Evolutionary conservation across 2,113 vertebrate species (phyloP).

Genomic region (Piliocolobus tephrosceles): DNA sequence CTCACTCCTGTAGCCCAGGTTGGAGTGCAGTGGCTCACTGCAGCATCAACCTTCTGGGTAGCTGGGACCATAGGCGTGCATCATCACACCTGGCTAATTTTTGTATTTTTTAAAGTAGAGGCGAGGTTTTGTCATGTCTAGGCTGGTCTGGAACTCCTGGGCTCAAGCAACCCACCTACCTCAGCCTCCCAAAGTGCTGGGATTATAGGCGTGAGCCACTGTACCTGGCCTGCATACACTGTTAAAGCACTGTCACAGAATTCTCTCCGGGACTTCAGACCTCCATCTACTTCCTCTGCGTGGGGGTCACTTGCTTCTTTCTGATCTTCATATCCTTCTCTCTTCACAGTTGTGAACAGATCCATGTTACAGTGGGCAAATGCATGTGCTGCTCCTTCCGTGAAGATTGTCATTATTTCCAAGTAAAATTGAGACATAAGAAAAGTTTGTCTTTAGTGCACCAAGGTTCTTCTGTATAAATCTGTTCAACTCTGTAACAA

Average conservation of each 20-base stretch:
- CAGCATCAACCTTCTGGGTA: no score
- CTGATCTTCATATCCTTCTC: slow-evolving; percentile 61
- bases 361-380: neutral
- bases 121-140: no score
- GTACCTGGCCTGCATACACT: slow-evolving; percentile 74
- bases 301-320: slow-evolving; percentile 93
- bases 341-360: neutral
- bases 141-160: no score
- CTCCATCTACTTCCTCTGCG: slow-evolving; percentile 87
- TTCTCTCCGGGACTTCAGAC: slow-evolving; percentile 90
- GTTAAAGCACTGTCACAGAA: slow-evolving; percentile 90
- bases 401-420: neutral
- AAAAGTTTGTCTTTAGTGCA: slow-evolving; percentile 10
- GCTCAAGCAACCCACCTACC: no score
- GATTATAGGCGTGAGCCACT: no score
- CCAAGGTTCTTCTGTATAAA: neutral
- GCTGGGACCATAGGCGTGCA: no score
- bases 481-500: neutral
- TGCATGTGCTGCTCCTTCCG: neutral
- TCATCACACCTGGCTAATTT: no score
- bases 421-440: slow-evolving; percentile 15
- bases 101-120: no score
- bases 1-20: no score
- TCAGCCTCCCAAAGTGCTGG: no score
- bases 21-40: no score